Conservation (phyloP, 1,140 invertebrate species). For the Calephelis virginiensis region DNA sequence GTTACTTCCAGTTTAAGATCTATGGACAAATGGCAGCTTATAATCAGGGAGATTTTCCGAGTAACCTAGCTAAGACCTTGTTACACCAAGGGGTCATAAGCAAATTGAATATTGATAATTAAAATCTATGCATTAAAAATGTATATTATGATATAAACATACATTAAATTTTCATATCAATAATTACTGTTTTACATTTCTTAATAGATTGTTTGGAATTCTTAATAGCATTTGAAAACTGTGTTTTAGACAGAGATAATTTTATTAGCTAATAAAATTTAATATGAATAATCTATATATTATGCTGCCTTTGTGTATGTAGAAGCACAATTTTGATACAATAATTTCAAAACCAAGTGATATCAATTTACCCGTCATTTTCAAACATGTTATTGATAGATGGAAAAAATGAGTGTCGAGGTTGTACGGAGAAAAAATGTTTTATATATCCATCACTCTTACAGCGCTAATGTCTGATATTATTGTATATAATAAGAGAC, state of each 20-base stretch:
- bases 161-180: conserved; percentile 6
- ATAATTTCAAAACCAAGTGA: conserved; percentile 3
- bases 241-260: conserved; percentile 9
- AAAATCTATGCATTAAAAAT: conserved; percentile 3
- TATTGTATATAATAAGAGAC: conserved; percentile 65
- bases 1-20: not conserved
- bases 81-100: not conserved
- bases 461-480: conserved; percentile 25
- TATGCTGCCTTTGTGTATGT: conserved; percentile 13
- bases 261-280: conserved; percentile 15
- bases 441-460: conserved; percentile 18
- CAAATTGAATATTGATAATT: not conserved
- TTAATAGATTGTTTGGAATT: conserved; percentile 4
- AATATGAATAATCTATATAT: conserved; percentile 6
- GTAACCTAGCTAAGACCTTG: not conserved
- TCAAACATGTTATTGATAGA: conserved; percentile 8
- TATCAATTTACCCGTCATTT: not conserved
- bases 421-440: conserved; percentile 5
- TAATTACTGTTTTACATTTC: not conserved
- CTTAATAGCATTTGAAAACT: not conserved
- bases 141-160: not conserved
- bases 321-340: conserved; percentile 16
- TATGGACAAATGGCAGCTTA: not conserved
- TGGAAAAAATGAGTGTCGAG: not conserved
- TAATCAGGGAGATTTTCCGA: not conserved